Evolutionary conservation across 2,888 invertebrate species (phyloP), one percentile per base, ranked within the genome.

Genomic region (Sceliomorpha sp.): DNA sequence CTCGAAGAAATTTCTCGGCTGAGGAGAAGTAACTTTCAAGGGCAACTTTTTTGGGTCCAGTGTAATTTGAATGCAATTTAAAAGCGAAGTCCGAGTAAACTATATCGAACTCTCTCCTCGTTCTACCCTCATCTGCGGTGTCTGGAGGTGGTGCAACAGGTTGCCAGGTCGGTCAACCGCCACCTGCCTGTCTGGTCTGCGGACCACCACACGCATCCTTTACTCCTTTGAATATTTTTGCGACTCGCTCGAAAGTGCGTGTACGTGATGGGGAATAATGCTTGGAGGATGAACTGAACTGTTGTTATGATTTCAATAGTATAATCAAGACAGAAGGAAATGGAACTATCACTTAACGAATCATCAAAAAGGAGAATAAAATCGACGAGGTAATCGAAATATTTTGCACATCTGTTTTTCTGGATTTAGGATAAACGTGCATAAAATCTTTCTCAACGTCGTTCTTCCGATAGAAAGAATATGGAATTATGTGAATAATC

Each of bases 151-250:
- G 63, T 74, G 81, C 81, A 82, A 83, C 83, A 82, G 82, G 83
- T 83, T 82, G 82, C 78, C 78, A 77, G 82, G 80, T 81, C 82
- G 82, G 78, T 78, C 76, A 79, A 82, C 78, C 79, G 79, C 78
- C 81, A 82, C 80, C 79, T 80, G 81, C 76, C 75, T 72, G 74
- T 79, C 80, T 80, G 76, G 78, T 81, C 78, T 76, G 73, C 77
- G 74, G 71, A 58, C 72, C 70, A 80, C 68, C 74, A 60, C 63
- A 70, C 75, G 32, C 44, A 51, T 27, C 6, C 10, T n/a, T n/a
- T 31, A 15, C 62, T 47, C 27, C 62, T 55, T 51, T 53, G 32
- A 53, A 53, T 53, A 62, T 62, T 62, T 45, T 53, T 32, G 39
- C 39, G 20, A 14, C 26, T 40, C 40, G 27, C 39, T 27, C 17